Evolutionary conservation across 2,113 vertebrate species (phyloP), one percentile per base, ranked within the genome.

Genomic region (Seriola dumerili): DNA sequence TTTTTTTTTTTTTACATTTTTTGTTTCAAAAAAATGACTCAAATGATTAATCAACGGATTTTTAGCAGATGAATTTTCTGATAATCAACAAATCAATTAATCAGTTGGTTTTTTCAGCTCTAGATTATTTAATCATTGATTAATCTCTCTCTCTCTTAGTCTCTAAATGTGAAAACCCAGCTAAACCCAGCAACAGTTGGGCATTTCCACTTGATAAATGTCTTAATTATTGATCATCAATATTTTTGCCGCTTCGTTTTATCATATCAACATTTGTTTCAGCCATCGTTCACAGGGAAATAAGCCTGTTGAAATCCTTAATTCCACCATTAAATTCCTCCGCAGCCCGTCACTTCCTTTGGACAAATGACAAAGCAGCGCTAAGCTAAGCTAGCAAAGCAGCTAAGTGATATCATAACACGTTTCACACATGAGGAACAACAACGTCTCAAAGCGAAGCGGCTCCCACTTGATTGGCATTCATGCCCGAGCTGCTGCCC

Each of bases 401-500:
- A 40, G 74, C 64, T 59, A 1, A 42, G 42, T n/a, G 70, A 19
- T 63, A 68, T 63, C 58, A 46, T 5, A n/a, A 72, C 46, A 42
- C 8, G 13, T 29, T 72, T 65, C 19, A 74, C 21, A 75, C 62
- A 50, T 10, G 8, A 55, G 29, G 38, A 62, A 50, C 55, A 63
- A 40, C 8, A 72, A 19, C 38, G 3, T 59, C 73, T 82, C 52
- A 52, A 32, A 83, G 62, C 7, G 2, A 8, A 6, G 16, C 1
- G 17, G 62, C 44, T n/a, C 12, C 13, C 19, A 66, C 67, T 79
- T 80, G 85, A 91, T 73, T 76, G 81, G 25, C 83, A 58, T 68
- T 54, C 65, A 29, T 13, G 73, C 83, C 72, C 68, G 77, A 42
- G 78, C 62, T 14, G 74, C 29, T 80, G 78, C 52, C 90, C 88